phyloP scores from a whole-genome alignment of 2,888 invertebrate genomes.

The Leptarthrus brevirostris region DNA sequence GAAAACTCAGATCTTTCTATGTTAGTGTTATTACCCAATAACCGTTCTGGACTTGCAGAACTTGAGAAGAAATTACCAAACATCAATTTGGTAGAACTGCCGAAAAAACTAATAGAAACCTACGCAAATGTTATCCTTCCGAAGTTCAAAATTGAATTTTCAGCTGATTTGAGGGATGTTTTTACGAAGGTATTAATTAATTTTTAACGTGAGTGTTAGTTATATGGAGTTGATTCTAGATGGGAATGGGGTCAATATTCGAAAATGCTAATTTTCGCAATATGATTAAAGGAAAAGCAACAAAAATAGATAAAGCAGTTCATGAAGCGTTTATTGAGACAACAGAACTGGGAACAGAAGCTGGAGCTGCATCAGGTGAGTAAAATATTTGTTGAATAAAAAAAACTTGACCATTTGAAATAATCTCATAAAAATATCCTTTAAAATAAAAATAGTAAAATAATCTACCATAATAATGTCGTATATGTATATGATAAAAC shows the following conservation, averaged over 20 bases:
- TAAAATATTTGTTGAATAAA: too few species aligned
- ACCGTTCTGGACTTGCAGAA: conserved; percentile 73
- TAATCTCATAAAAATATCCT: too few species aligned
- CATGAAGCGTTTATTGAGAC: conserved; percentile 90
- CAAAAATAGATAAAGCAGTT: conserved; percentile 77
- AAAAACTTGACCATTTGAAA: too few species aligned
- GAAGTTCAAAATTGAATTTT: conserved; percentile 84
- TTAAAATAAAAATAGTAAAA: too few species aligned
- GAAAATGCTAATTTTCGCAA: conserved; percentile 72
- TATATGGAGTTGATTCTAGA: conserved; percentile 64
- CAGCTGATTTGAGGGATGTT: conserved; percentile 72
- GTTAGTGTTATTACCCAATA: conserved; percentile 80
- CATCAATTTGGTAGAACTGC: conserved; percentile 70
- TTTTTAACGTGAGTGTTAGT: too few species aligned
- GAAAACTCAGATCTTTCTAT: conserved; percentile 76
- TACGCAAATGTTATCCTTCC: conserved; percentile 76
- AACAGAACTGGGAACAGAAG: conserved; percentile 59
- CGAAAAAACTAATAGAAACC: conserved; percentile 64
- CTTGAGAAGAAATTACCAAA: conserved; percentile 73
- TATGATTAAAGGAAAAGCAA: conserved; percentile 68
- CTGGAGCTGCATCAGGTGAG: conserved; percentile 79
- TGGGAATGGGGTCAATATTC: conserved; percentile 79
- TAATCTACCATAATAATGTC: too few species aligned
- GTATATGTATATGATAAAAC: too few species aligned
- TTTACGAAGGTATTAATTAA: conserved; percentile 73